These are phyloP conservation scores for Neomonachus schauinslandi DNA, from an alignment of 2,113 vertebrate genomes.

Conservation along the genomic window DNA sequence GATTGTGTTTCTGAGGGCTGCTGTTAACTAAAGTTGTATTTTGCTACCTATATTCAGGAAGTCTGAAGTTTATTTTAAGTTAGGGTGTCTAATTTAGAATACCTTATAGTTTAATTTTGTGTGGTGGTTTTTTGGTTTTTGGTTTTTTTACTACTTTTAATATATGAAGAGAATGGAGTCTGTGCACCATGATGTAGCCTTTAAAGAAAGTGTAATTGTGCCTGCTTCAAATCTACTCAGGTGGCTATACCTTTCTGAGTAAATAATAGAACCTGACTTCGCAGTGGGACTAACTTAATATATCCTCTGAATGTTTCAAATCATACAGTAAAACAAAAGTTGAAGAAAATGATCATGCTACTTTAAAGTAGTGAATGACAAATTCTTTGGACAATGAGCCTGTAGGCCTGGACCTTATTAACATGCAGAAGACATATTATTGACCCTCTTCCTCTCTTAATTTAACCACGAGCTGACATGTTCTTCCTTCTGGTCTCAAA, in stretches of 20 bases:
- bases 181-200: neutral
- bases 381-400: neutral
- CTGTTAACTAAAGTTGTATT: neutral
- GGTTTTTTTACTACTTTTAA: neutral
- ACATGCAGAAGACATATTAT: neutral
- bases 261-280: slow-evolving; percentile 26
- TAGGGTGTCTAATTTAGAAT: neutral
- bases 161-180: neutral
- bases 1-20: neutral
- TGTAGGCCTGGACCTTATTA: neutral
- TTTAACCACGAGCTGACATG: neutral
- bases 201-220: neutral
- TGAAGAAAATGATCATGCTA: neutral
- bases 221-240: neutral
- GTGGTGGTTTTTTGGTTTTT: neutral
- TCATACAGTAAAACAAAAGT: neutral
- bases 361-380: slow-evolving; percentile 32
- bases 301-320: slow-evolving; percentile 26
- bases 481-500: slow-evolving; percentile 36
- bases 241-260: neutral
- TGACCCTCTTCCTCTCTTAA: neutral
- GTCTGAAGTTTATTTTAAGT: slow-evolving; percentile 15
- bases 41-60: neutral
- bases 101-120: neutral
- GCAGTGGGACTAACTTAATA: neutral